Evolutionary conservation across 1,140 invertebrate species (phyloP).

Genomic region (Drosophila obscura): DNA sequence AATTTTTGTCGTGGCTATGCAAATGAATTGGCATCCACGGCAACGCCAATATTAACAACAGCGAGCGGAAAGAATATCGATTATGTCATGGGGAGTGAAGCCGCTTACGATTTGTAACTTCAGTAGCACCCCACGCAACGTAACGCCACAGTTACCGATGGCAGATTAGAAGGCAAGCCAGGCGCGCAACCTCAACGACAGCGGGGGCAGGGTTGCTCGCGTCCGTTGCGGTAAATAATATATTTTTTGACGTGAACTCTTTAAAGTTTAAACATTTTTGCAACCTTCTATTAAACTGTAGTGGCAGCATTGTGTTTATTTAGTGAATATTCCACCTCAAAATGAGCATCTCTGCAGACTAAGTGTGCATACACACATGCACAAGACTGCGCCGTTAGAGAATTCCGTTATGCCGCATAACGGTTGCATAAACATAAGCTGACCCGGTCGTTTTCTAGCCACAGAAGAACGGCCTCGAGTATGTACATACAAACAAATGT

Average conservation of each 20-base stretch:
- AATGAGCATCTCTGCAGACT: background rate
- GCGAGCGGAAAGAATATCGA: slow-evolving; percentile 29
- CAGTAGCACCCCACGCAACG: slow-evolving; percentile 67
- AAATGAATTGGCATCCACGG: slow-evolving; percentile 41
- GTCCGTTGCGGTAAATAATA: background rate
- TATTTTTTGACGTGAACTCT: too few relatives aligned
- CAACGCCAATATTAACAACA: slow-evolving; percentile 6
- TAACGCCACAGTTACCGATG: slow-evolving; percentile 9
- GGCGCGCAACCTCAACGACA: slow-evolving; percentile 67
- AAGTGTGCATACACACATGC: slow-evolving; percentile 7
- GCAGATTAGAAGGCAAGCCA: slow-evolving; percentile 58
- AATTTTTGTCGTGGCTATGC: slow-evolving; percentile 43
- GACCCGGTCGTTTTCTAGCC: too few relatives aligned
- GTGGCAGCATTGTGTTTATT: slow-evolving; percentile 63
- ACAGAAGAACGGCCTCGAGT: too few relatives aligned
- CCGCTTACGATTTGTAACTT: slow-evolving; percentile 21
- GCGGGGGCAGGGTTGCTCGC: slow-evolving; percentile 21
- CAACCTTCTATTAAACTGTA: slow-evolving; percentile 22
- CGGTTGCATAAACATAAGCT: slow-evolving; percentile 24
- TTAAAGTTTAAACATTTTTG: too few relatives aligned
- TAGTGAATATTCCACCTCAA: slow-evolving; percentile 62
- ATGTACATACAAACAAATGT: background rate
- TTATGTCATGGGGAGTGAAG: slow-evolving; percentile 40
- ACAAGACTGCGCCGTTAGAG: slow-evolving; percentile 3
- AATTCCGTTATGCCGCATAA: slow-evolving; percentile 43